Evolutionary conservation across 2,113 vertebrate genomes (phyloP).

Genomic region (western clawed frog (Xenopus tropicalis)): DNA sequence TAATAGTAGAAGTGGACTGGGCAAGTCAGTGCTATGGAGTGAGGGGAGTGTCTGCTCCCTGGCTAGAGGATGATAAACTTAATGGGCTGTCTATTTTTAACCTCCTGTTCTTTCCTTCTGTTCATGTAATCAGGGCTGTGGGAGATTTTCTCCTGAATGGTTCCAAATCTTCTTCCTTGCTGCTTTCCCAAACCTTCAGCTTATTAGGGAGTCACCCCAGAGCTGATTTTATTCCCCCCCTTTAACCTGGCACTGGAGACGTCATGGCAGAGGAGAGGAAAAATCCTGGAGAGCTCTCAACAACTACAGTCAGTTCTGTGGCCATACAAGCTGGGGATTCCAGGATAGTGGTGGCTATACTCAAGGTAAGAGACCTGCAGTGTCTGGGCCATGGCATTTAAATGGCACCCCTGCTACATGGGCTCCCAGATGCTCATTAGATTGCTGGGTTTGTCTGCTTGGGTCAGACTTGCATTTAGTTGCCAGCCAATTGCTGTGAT

Average conservation of each 20-base stretch:
- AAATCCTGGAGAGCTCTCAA: slow-evolving; percentile 52
- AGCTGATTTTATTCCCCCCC: slow-evolving; percentile 17
- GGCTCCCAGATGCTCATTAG: too few species aligned
- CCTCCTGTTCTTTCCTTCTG: slow-evolving; percentile 73
- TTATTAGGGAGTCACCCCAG: slow-evolving; percentile 1
- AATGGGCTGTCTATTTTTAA: slow-evolving; percentile 86
- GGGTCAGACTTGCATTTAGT: too few species aligned
- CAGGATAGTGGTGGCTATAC: slow-evolving; percentile 72
- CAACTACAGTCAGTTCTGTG: slow-evolving; percentile 78
- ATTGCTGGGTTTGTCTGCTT: too few species aligned
- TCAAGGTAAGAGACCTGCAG: slow-evolving; percentile 71
- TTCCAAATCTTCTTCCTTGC: slow-evolving; percentile 46
- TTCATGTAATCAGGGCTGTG: slow-evolving; percentile 62
- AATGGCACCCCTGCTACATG: not conserved
- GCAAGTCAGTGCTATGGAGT: slow-evolving; percentile 63
- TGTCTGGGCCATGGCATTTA: not conserved
- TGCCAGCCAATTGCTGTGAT: too few species aligned
- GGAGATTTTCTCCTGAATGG: slow-evolving; percentile 64
- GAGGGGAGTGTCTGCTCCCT: slow-evolving; percentile 73
- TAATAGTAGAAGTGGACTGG: slow-evolving; percentile 59
- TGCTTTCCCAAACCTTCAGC: slow-evolving; percentile 50
- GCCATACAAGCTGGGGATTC: slow-evolving; percentile 77
- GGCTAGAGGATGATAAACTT: slow-evolving; percentile 75
- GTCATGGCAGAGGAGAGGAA: slow-evolving; percentile 64
- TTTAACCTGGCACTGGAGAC: slow-evolving; percentile 14